A percentile compares a stretch with the other conserved stretches of the same genome.
phyloP scores from a whole-genome alignment of 2,888 invertebrate genomes.

The Dasysyrphus tricinctus region DNA sequence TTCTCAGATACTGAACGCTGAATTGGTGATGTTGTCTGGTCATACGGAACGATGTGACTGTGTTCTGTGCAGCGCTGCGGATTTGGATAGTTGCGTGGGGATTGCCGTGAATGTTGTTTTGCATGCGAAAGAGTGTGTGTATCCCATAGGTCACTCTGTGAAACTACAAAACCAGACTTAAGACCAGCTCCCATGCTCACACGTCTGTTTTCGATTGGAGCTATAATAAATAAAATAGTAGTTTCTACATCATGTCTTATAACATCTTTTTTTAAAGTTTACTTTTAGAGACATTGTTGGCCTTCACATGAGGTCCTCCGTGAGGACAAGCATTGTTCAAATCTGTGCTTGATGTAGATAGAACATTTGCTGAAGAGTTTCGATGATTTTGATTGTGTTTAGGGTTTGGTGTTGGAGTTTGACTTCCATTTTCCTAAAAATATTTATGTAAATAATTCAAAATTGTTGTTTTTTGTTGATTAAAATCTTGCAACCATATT shows the following conservation, averaged over 20 bases:
- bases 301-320: conserved; percentile 80
- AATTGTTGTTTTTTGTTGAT: neutral
- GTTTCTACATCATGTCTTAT: neutral
- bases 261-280: conserved; percentile 53
- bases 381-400: conserved; percentile 81
- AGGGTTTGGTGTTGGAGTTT: conserved; percentile 80
- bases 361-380: conserved; percentile 81
- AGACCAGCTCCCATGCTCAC: conserved; percentile 81
- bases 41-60: conserved; percentile 82
- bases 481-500: neutral
- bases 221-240: conserved; percentile 69
- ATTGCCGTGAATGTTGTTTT: conserved; percentile 83
- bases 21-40: conserved; percentile 84
- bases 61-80: conserved; percentile 83
- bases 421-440: conserved; percentile 80
- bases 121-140: conserved; percentile 86
- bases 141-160: conserved; percentile 88
- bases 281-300: conserved; percentile 80
- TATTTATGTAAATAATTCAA: neutral
- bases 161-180: conserved; percentile 86
- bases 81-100: conserved; percentile 82
- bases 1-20: conserved; percentile 87
- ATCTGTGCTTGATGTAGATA: conserved; percentile 82
- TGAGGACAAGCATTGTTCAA: conserved; percentile 82
- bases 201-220: conserved; percentile 81